These are phyloP conservation scores for Pelodiscus sinensis DNA, from an alignment of 2,113 vertebrate species.

Conservation along the genomic window DNA sequence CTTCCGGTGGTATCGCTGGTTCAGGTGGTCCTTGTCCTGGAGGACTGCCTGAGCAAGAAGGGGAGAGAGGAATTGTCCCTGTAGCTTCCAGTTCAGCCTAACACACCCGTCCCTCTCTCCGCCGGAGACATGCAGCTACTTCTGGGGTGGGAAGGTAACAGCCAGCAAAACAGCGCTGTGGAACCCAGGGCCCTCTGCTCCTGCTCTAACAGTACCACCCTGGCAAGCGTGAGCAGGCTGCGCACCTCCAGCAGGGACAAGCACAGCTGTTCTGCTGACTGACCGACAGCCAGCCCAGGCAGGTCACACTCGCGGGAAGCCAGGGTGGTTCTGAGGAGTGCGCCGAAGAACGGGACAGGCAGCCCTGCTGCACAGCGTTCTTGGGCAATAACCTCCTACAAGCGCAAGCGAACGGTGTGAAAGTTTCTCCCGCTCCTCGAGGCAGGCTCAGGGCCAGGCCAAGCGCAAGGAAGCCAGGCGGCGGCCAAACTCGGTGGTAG, in stretches of 20 bases:
- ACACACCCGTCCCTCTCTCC: background rate
- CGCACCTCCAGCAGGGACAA: background rate
- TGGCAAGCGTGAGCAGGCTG: background rate
- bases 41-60: constrained; percentile 83
- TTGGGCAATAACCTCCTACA: background rate
- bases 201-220: background rate
- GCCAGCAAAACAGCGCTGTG: background rate
- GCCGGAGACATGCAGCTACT: accelerated
- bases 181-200: accelerated
- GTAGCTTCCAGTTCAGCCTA: accelerated
- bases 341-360: background rate
- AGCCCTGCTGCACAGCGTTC: background rate
- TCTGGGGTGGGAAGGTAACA: background rate
- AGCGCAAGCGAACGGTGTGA: background rate
- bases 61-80: background rate
- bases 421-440: background rate
- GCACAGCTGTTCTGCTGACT: background rate
- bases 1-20: constrained; percentile 96
- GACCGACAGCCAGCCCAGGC: background rate
- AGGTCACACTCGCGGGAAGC: accelerated
- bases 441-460: background rate
- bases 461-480: accelerated
- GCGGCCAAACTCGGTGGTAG: background rate
- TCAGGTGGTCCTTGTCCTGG: constrained; percentile 90
- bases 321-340: accelerated